Evolutionary conservation across 1,140 invertebrate species (phyloP), one percentile per base, ranked within the genome.

Genomic region (Pseudomyrmex pallidus): DNA sequence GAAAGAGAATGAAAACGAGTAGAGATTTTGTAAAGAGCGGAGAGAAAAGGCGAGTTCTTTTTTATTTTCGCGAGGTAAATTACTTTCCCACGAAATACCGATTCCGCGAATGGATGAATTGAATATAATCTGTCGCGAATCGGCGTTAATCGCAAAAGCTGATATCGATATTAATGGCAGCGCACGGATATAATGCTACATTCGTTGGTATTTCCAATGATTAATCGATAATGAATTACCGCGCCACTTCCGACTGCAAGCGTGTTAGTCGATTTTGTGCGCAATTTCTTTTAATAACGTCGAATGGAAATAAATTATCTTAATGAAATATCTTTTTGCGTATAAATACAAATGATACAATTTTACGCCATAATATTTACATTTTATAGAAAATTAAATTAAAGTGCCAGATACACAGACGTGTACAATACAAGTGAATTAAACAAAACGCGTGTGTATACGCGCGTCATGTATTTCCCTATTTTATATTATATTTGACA

Each of bases 151-250:
- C 76, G 76, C 54, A 20, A 72, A 80, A 80, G 66, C 76, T 80
- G 76, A 80, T 80, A 80, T 80, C 76, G 76, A 80, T 80, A 80
- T 80, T 80, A 80, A 80, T 80, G 54, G 54, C 66, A 80, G 44
- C 13, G 5, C 13, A 2, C 54, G 44, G 66, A 80, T 80, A 80
- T 80, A 80, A 80, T 80, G 76, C 76, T 80, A 80, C 54, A 80
- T 80, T 80, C 76, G 76, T 78, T 15, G 66, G 64, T 78, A 22
- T 70, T 78, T 25, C 35, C 64, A 80, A 80, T 80, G 76, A 80
- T 80, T 80, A 70, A 80, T 80, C 76, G 76, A 80, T 80, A 80
- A 80, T 80, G 66, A 80, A 80, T 80, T 80, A 72, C 66, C 56
- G 54, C 66, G 44, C 76, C 76, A 72, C 46, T 80, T 80, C 76